These are phyloP conservation scores for Drosophila willistoni DNA, from an alignment of 1,140 invertebrate species.

Conservation along the genomic window DNA sequence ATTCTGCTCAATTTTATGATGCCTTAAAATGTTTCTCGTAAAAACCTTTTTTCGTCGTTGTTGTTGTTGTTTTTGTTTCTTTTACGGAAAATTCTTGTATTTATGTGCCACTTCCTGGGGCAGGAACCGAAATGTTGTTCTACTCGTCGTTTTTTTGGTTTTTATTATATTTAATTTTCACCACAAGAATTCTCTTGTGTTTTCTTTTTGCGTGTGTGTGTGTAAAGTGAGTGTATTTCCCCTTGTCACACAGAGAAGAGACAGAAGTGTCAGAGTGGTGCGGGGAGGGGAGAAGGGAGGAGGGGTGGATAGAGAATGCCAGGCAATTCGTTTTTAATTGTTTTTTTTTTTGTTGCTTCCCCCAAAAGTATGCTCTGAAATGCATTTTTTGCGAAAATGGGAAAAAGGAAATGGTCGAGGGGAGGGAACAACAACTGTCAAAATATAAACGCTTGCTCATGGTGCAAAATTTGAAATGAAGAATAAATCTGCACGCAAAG, in stretches of 20 bases:
- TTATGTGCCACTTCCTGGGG: slow-evolving; percentile 45
- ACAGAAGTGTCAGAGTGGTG: too few species aligned
- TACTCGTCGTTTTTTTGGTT: slow-evolving; percentile 17
- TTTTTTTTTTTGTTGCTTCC: slow-evolving; percentile 65
- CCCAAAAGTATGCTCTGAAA: slow-evolving; percentile 33
- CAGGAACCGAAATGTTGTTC: slow-evolving; percentile 37
- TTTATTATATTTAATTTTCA: slow-evolving; percentile 48
- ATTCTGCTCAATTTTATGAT: slow-evolving; percentile 35
- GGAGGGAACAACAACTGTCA: slow-evolving; percentile 60
- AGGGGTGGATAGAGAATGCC: slow-evolving; percentile 24
- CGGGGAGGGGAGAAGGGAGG: too few species aligned
- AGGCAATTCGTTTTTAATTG: slow-evolving; percentile 75
- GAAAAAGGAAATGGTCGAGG: slow-evolving; percentile 2
- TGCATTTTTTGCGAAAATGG: slow-evolving; percentile 4
- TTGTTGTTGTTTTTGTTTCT: not conserved
- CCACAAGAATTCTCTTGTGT: slow-evolving; percentile 28
- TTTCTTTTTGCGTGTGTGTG: not conserved
- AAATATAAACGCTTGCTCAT: slow-evolving; percentile 75
- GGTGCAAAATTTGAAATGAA: slow-evolving; percentile 63
- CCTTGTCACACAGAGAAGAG: slow-evolving; percentile 14
- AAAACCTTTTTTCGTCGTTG: slow-evolving; percentile 16
- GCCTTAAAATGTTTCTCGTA: slow-evolving; percentile 45
- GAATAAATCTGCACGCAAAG: slow-evolving; percentile 59
- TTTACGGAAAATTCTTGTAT: slow-evolving; percentile 24
- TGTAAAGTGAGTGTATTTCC: slow-evolving; percentile 15